Evolutionary conservation across 2,797 vertebrate species (phyloP).

Genomic region (Lacerta agilis): DNA sequence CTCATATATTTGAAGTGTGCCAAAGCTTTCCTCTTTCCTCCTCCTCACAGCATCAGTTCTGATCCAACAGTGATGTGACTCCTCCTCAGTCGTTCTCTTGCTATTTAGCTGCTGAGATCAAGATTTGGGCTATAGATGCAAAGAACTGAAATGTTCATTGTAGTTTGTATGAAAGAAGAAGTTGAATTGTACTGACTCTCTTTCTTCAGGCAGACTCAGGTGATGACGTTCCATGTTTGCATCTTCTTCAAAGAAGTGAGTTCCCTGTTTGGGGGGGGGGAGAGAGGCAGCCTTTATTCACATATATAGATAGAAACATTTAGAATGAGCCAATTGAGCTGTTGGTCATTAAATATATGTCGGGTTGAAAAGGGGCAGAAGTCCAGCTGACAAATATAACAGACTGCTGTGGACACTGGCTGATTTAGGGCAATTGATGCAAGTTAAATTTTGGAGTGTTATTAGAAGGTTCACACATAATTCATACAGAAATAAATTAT

Average conservation of each 20-base stretch:
- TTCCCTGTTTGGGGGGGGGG: too few relatives aligned
- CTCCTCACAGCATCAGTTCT: background rate
- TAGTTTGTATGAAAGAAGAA: background rate
- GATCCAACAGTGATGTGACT: background rate
- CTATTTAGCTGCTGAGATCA: conserved; percentile 17
- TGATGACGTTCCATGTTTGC: background rate
- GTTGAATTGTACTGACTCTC: background rate
- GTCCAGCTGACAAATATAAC: background rate
- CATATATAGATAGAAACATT: background rate
- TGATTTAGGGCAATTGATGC: background rate
- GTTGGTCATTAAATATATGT: background rate
- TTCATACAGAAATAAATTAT: background rate
- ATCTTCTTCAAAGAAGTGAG: background rate
- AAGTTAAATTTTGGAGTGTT: background rate
- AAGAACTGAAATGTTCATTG: background rate
- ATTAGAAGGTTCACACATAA: background rate
- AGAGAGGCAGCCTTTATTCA: background rate
- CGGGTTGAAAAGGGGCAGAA: background rate
- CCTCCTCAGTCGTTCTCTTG: background rate
- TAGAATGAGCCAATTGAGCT: background rate
- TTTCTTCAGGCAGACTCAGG: background rate
- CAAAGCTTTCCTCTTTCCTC: background rate
- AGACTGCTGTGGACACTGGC: background rate
- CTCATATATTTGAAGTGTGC: background rate
- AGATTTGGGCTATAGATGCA: conserved; percentile 7